A percentile compares a stretch with the other conserved stretches of the same genome.
Evolutionary conservation across 2,888 invertebrate genomes (phyloP).

Genomic region (Eupithecia subumbrata): DNA sequence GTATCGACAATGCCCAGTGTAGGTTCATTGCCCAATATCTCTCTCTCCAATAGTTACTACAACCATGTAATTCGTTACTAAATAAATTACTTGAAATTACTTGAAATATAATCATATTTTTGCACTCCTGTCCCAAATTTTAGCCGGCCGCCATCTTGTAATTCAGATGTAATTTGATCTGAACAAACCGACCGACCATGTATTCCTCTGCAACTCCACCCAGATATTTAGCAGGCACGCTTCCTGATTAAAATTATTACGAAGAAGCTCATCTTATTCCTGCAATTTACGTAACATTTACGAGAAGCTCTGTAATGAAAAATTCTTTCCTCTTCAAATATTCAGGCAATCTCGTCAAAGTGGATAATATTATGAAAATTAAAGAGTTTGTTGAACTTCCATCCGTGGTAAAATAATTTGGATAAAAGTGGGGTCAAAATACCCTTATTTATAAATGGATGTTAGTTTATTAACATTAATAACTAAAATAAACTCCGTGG

Average conservation of each 20-base stretch:
- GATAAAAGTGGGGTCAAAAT: neutral
- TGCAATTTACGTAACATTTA: conserved; percentile 7
- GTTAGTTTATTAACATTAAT: neutral
- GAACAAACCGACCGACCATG: neutral
- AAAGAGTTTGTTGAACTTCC: conserved; percentile 2
- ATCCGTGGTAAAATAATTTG: neutral
- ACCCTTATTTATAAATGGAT: neutral
- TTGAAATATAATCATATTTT: no score
- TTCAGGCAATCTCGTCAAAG: conserved; percentile 5
- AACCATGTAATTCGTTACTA: no score
- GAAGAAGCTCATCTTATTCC: conserved; percentile 1
- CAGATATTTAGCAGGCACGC: conserved; percentile 38
- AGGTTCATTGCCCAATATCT: neutral
- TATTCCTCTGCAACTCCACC: conserved; percentile 46
- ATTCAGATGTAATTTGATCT: neutral
- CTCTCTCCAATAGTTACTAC: no score
- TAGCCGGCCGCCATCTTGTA: neutral
- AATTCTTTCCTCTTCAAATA: conserved; percentile 18
- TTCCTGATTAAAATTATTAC: conserved; percentile 36
- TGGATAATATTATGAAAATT: conserved; percentile 10
- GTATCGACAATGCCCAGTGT: neutral
- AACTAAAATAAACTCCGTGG: no score
- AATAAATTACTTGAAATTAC: no score
- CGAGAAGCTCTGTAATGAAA: conserved; percentile 14
- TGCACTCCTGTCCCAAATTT: neutral